A percentile compares a stretch with the other conserved stretches of the same genome.
Conservation (phyloP, 2,113 vertebrate genomes). For the Macquaria ambigua region DNA sequence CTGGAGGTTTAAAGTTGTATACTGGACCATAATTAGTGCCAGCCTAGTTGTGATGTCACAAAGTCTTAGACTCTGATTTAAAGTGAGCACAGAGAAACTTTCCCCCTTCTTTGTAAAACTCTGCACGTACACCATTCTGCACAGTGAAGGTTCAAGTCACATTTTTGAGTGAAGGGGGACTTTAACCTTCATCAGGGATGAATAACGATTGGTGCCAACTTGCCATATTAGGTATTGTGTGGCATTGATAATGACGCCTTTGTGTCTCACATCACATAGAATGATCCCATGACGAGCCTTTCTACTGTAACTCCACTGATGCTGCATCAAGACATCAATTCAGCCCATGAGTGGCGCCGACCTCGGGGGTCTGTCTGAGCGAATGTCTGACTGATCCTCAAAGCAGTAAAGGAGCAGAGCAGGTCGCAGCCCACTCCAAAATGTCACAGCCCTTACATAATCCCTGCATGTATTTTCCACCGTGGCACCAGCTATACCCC, state of each 20-base stretch:
- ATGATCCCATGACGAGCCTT: slow-evolving; percentile 19
- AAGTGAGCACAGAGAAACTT: background rate
- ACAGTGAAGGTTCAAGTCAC: background rate
- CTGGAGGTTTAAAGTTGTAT: too few species aligned
- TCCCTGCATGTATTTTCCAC: slow-evolving; percentile 47
- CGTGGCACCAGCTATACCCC: slow-evolving; percentile 20
- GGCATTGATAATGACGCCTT: slow-evolving; percentile 42
- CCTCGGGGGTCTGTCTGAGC: slow-evolving; percentile 40
- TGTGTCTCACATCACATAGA: slow-evolving; percentile 30
- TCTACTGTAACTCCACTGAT: slow-evolving; percentile 24
- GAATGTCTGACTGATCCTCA: slow-evolving; percentile 63
- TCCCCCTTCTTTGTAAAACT: background rate
- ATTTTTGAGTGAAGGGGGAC: background rate
- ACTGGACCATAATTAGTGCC: too few species aligned
- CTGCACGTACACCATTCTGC: background rate
- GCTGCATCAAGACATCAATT: slow-evolving; percentile 58
- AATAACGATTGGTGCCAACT: background rate
- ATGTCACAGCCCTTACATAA: slow-evolving; percentile 79
- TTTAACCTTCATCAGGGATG: background rate
- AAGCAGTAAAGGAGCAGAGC: slow-evolving; percentile 57
- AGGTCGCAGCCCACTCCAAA: slow-evolving; percentile 65
- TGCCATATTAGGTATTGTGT: background rate
- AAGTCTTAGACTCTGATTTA: too few species aligned
- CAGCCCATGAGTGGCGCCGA: slow-evolving; percentile 54
- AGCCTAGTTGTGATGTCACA: too few species aligned